These are phyloP conservation scores for Hypolimnas misippus DNA, from an alignment of 2,888 invertebrate species.

Conservation along the genomic window DNA sequence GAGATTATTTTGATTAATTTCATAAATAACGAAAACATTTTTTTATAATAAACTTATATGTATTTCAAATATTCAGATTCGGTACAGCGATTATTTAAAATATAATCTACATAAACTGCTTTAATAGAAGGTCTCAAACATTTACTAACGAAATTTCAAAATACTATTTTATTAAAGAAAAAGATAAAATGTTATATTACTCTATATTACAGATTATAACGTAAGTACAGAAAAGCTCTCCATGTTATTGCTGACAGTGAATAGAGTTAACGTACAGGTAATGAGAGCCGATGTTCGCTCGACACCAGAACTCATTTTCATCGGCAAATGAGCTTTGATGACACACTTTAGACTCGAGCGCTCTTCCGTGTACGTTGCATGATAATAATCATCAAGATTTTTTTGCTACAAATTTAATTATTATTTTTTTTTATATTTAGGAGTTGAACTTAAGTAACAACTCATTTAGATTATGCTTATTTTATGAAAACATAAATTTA, in stretches of 20 bases:
- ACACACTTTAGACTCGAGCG: constrained; percentile 26
- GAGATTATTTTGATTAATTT: neutral
- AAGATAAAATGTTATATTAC: no score
- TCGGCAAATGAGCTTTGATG: constrained; percentile 38
- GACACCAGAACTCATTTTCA: constrained; percentile 36
- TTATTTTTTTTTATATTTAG: neutral
- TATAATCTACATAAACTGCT: no score
- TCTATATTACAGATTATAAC: no score
- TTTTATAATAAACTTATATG: no score
- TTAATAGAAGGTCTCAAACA: no score
- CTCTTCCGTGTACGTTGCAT: constrained; percentile 12
- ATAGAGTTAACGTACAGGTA: constrained; percentile 15
- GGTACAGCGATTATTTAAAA: no score
- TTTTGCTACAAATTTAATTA: neutral
- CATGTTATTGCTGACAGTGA: constrained; percentile 1
- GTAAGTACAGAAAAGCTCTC: neutral
- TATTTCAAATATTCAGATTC: no score
- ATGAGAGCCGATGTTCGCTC: constrained; percentile 29
- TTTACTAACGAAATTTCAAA: no score
- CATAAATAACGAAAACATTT: neutral
- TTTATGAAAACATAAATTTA: no score
- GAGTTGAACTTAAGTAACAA: neutral
- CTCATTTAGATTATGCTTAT: neutral
- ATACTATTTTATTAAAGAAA: no score
- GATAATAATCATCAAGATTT: constrained; percentile 7